These are phyloP conservation scores for Psilanteris sp. DNA, from an alignment of 1,140 invertebrate species.

Conservation along the genomic window DNA sequence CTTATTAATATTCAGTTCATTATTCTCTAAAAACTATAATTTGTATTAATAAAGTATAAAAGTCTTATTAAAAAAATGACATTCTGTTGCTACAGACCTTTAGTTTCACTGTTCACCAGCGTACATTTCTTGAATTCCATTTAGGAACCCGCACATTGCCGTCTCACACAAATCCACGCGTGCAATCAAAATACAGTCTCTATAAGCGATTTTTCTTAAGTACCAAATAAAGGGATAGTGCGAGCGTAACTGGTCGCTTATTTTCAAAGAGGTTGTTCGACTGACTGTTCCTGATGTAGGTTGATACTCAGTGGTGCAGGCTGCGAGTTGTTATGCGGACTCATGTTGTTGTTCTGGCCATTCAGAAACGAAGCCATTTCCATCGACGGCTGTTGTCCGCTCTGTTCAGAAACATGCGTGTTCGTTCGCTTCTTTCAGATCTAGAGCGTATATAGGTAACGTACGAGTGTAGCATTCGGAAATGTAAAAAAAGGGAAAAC, in stretches of 20 bases:
- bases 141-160: not conserved
- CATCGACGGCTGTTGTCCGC: constrained; percentile 79
- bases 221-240: constrained; percentile 32
- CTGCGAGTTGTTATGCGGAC: constrained; percentile 65
- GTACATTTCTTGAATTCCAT: too few species aligned
- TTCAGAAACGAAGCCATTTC: constrained; percentile 83
- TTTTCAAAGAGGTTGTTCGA: constrained; percentile 69
- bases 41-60: too few species aligned
- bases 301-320: constrained; percentile 57
- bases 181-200: constrained; percentile 18
- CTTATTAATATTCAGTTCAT: too few species aligned
- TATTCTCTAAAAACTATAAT: too few species aligned
- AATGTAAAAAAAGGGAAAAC: constrained; percentile 69
- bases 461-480: constrained; percentile 76
- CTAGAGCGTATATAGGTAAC: constrained; percentile 78
- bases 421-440: constrained; percentile 80
- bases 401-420: constrained; percentile 80
- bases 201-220: constrained; percentile 35
- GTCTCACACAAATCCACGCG: not conserved
- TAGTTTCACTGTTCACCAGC: too few species aligned
- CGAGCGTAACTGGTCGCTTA: constrained; percentile 1
- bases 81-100: too few species aligned
- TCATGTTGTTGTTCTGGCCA: constrained; percentile 82
- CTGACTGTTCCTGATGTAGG: constrained; percentile 66
- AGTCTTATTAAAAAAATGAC: too few species aligned